These are phyloP conservation scores for Enteromius afrohamiltoni DNA, from an alignment of 2,797 vertebrate species.

Conservation along the genomic window DNA sequence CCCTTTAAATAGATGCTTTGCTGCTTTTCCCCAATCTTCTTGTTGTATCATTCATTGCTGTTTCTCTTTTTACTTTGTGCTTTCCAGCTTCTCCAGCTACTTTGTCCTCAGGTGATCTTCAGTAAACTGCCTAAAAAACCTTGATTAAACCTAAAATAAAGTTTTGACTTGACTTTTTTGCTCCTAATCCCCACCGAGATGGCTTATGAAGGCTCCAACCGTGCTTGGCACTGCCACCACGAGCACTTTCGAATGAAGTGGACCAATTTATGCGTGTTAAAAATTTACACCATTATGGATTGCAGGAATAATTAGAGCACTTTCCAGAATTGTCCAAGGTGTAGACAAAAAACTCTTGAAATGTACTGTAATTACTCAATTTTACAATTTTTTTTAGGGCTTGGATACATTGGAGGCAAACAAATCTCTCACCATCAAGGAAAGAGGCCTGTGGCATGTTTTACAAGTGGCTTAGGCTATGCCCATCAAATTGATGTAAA, in stretches of 20 bases:
- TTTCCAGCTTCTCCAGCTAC: slow-evolving; percentile 1
- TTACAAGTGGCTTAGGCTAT: slow-evolving; percentile 53
- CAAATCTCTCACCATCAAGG: slow-evolving; percentile 42
- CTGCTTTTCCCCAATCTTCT: slow-evolving; percentile 24
- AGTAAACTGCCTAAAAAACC: slow-evolving; percentile 2
- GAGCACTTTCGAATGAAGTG: slow-evolving; percentile 44
- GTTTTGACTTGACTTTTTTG: slow-evolving; percentile 33
- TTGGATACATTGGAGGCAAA: slow-evolving; percentile 46
- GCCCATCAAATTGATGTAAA: slow-evolving; percentile 66
- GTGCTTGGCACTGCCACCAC: slow-evolving; percentile 13
- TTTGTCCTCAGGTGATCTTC: slow-evolving; percentile 6
- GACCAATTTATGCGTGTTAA: slow-evolving; percentile 23
- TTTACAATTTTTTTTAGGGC: slow-evolving; percentile 29
- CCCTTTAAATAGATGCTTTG: slow-evolving; percentile 2
- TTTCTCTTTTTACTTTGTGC: neutral
- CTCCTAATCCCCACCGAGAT: slow-evolving; percentile 35
- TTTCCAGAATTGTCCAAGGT: slow-evolving; percentile 45
- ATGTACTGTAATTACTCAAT: slow-evolving; percentile 43
- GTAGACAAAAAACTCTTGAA: slow-evolving; percentile 52
- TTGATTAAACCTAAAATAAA: neutral
- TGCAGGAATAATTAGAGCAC: slow-evolving; percentile 41
- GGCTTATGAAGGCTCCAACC: slow-evolving; percentile 32
- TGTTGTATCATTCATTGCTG: neutral
- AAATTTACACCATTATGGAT: slow-evolving; percentile 56
- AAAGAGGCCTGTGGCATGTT: slow-evolving; percentile 4